Percentiles rank a stretch among this genome's conserved stretches.
Conservation (phyloP, 2,113 vertebrate species). For the Poicephalus gulielmi region DNA sequence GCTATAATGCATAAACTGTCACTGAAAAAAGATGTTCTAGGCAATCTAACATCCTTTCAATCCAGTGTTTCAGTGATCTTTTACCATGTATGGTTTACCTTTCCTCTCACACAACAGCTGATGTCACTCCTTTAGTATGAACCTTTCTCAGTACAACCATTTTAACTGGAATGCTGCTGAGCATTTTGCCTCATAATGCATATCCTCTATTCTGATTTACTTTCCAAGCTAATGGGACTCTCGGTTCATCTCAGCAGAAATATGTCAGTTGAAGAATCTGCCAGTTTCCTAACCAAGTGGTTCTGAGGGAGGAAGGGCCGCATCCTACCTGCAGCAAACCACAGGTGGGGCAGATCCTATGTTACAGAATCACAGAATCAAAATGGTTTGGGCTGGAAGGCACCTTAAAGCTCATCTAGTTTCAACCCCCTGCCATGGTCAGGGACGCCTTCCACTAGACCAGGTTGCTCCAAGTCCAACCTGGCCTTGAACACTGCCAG, state of each 20-base stretch:
- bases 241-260: background rate
- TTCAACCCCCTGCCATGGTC: background rate
- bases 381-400: background rate
- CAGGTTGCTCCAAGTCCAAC: background rate
- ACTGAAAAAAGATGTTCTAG: background rate
- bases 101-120: background rate
- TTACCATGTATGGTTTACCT: background rate
- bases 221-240: background rate
- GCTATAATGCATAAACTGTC: background rate
- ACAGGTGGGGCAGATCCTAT: background rate
- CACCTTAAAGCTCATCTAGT: background rate
- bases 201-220: background rate
- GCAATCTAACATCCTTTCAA: background rate
- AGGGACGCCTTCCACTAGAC: background rate
- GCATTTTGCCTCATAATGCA: background rate
- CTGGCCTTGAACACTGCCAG: background rate
- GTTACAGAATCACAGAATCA: background rate
- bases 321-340: background rate
- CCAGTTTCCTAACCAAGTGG: background rate
- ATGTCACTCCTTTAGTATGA: background rate
- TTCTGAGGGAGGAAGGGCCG: background rate
- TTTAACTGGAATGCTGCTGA: background rate
- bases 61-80: background rate
- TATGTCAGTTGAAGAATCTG: background rate
- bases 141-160: background rate